Conservation (phyloP, 2,113 vertebrate genomes). For the Ivindomyrus marchei region DNA sequence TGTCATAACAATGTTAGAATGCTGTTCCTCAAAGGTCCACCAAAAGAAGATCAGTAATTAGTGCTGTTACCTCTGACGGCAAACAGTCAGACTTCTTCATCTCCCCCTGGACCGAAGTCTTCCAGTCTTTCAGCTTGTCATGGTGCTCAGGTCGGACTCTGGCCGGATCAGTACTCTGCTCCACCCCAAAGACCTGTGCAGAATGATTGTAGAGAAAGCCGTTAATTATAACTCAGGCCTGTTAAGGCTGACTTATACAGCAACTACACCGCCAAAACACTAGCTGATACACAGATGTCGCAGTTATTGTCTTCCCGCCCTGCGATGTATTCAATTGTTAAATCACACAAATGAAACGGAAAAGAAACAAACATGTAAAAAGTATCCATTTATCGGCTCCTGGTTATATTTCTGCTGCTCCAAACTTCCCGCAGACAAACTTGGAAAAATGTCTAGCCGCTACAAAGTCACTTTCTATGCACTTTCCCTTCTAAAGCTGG, state of each 20-base stretch:
- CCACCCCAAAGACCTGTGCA: conserved; percentile 85
- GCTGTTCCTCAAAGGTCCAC: not conserved
- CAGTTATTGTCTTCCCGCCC: not conserved
- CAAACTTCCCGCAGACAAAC: not conserved
- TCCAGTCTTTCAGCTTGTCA: conserved; percentile 69
- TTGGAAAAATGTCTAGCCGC: not conserved
- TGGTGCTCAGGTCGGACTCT: conserved; percentile 67
- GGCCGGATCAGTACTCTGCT: conserved; percentile 78
- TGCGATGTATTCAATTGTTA: not conserved
- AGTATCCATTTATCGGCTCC: not conserved
- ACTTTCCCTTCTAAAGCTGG: not conserved
- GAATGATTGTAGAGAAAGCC: conserved; percentile 6
- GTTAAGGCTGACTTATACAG: not conserved
- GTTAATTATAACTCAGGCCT: not conserved
- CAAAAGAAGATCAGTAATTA: not conserved
- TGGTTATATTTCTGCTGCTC: not conserved
- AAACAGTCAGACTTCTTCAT: conserved; percentile 67
- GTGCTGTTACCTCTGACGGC: conserved; percentile 67
- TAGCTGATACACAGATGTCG: not conserved
- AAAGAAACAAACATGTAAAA: not conserved
- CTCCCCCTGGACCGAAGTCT: conserved; percentile 59
- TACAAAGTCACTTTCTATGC: not conserved
- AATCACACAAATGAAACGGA: not conserved
- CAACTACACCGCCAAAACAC: not conserved
- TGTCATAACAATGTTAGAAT: not conserved